Conservation (phyloP, 2,888 invertebrate species). For the Morpho helenor region DNA sequence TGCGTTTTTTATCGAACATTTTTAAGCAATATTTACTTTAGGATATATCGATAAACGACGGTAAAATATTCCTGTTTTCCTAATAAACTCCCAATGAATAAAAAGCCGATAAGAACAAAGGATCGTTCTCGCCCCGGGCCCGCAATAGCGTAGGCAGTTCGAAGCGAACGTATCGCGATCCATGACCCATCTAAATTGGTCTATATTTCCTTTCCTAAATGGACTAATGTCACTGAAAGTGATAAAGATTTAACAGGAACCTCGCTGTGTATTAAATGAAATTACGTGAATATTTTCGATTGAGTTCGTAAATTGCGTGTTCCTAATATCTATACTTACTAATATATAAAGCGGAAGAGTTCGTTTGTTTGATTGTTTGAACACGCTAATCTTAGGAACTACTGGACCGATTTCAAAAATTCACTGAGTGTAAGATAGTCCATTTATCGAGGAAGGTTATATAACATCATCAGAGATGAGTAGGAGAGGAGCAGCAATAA, state of each 20-base stretch:
- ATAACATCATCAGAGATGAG: no score
- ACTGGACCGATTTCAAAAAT: no score
- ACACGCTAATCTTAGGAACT: no score
- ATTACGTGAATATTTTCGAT: background rate
- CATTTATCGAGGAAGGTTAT: no score
- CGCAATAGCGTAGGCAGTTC: slow-evolving; percentile 37
- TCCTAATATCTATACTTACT: no score
- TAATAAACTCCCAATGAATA: slow-evolving; percentile 18
- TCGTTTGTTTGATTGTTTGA: no score
- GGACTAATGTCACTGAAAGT: slow-evolving; percentile 5
- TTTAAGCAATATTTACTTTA: no score
- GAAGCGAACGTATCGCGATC: slow-evolving; percentile 46
- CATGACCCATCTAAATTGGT: slow-evolving; percentile 48
- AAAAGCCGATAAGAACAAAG: slow-evolving; percentile 18
- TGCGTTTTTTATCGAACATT: background rate
- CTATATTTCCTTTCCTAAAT: slow-evolving; percentile 40
- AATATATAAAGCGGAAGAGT: no score
- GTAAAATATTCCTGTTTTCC: slow-evolving; percentile 8
- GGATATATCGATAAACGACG: background rate
- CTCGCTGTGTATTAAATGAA: background rate
- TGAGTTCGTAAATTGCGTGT: no score
- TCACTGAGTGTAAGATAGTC: no score
- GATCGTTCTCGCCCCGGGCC: slow-evolving; percentile 25
- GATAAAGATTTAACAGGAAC: slow-evolving; percentile 5
- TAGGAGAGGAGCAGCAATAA: no score